A percentile compares a stretch with the other conserved stretches of the same genome.
Evolutionary conservation across 1,140 invertebrate species (phyloP).

Genomic region (Melipona quadrifasciata): DNA sequence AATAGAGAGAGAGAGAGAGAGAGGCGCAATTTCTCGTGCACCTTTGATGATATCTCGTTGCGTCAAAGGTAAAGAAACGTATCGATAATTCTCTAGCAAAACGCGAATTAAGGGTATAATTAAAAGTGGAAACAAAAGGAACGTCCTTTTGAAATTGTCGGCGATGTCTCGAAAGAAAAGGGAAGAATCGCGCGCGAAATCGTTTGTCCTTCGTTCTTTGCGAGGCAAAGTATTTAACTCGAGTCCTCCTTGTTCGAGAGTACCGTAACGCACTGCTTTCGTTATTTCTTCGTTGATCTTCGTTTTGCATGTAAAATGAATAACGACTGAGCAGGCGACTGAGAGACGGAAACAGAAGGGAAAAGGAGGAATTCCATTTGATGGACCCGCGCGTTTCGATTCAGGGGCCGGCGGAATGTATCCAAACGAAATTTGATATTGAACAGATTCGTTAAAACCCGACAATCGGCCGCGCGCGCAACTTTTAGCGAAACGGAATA

Average conservation of each 20-base stretch:
- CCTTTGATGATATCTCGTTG: slow-evolving; percentile 29
- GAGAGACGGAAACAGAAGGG: neutral
- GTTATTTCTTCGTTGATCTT: slow-evolving; percentile 7
- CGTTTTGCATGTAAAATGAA: slow-evolving; percentile 27
- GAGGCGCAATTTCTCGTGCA: neutral
- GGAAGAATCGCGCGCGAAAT: neutral
- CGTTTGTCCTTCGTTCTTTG: neutral
- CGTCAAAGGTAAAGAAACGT: slow-evolving; percentile 20
- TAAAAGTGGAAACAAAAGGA: neutral
- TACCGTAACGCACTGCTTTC: neutral
- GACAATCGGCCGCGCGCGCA: neutral
- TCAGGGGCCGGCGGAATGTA: neutral
- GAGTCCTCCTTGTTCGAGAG: neutral
- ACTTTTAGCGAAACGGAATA: slow-evolving; percentile 1
- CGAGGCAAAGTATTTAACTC: slow-evolving; percentile 2
- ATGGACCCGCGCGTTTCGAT: slow-evolving; percentile 8
- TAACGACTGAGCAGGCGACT: neutral
- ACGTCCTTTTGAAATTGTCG: neutral
- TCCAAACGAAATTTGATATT: slow-evolving; percentile 30
- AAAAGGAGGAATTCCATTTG: neutral
- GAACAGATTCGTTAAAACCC: neutral
- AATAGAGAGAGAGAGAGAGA: neutral
- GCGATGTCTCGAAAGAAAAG: neutral
- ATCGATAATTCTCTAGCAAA: slow-evolving; percentile 11
- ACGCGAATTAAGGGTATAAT: neutral